Conservation (phyloP, 2,113 vertebrate genomes). For the Cyanoliseus patagonus region DNA sequence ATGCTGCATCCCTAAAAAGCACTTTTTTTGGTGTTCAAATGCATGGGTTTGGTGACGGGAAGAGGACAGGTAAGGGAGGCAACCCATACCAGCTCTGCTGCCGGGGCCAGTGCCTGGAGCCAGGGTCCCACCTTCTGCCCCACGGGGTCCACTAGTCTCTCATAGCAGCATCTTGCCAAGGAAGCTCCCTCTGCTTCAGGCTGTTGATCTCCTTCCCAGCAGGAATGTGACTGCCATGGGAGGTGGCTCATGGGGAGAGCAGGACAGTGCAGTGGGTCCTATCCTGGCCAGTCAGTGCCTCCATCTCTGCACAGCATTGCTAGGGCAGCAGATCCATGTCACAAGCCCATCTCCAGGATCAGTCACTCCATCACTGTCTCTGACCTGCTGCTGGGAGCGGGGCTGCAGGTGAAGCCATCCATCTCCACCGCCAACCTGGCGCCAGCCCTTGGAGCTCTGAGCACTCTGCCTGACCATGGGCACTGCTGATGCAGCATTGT, state of each 20-base stretch:
- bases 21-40: background rate
- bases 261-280: background rate
- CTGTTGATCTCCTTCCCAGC: accelerated
- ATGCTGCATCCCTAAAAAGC: background rate
- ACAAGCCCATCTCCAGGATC: background rate
- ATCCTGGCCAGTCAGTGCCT: background rate
- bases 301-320: background rate
- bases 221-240: background rate
- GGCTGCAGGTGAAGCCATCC: accelerated
- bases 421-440: background rate
- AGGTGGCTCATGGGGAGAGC: accelerated
- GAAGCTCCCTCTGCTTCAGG: background rate
- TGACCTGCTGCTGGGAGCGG: background rate
- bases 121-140: background rate
- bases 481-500: background rate
- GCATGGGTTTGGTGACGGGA: accelerated
- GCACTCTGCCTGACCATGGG: background rate
- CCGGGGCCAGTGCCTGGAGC: background rate
- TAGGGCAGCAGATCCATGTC: background rate
- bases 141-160: background rate
- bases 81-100: background rate
- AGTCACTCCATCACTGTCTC: background rate
- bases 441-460: accelerated
- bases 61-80: background rate
- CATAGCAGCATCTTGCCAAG: background rate